A percentile compares a stretch with the other conserved stretches of the same genome.
phyloP scores from a whole-genome alignment of 2,888 invertebrate species.

The Amorpha juglandis region DNA sequence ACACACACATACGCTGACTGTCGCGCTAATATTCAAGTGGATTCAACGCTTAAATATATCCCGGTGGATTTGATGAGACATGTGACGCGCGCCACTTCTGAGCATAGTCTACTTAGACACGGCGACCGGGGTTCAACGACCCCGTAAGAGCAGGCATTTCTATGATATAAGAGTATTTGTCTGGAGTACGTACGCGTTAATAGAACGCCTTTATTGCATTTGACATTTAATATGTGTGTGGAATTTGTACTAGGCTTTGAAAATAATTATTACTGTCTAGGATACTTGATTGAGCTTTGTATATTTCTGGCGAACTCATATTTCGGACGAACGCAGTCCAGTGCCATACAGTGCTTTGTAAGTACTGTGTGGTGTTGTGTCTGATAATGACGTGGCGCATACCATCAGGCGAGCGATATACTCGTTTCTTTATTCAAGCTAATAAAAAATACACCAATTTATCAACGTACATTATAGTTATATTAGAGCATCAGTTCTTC shows the following conservation, averaged over 20 bases:
- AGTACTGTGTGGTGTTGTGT: neutral
- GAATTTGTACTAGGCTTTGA: neutral
- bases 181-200: neutral
- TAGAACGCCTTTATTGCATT: neutral
- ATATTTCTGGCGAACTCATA: too few relatives aligned
- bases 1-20: neutral
- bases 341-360: too few relatives aligned
- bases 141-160: neutral
- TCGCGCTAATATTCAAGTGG: conserved; percentile 13
- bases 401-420: too few relatives aligned
- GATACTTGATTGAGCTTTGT: too few relatives aligned
- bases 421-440: too few relatives aligned
- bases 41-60: conserved; percentile 20
- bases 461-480: too few relatives aligned
- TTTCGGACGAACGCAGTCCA: too few relatives aligned
- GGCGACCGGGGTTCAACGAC: conserved; percentile 3
- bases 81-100: neutral
- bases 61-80: conserved; percentile 22
- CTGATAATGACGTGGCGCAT: too few relatives aligned
- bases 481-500: too few relatives aligned
- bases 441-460: too few relatives aligned
- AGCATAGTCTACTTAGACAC: conserved; percentile 17
- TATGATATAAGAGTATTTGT: neutral
- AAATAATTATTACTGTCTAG: too few relatives aligned
- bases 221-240: neutral